Base-by-base conservation (phyloP, 1,140 invertebrate species). In the Geopemphigus sp. region DNA sequence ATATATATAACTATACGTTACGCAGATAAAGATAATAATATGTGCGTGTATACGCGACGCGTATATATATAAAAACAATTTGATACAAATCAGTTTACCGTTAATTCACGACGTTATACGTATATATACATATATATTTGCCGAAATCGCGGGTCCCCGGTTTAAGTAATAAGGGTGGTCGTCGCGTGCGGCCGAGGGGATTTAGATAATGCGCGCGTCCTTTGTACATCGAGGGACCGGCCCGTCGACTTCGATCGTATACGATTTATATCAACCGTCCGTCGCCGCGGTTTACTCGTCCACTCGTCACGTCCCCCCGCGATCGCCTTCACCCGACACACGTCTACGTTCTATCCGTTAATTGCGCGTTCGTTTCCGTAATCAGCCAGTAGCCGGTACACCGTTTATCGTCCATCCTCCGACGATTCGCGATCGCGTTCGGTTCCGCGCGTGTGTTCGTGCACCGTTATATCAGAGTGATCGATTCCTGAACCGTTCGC, bases 11-110 rank as follows among this genome's bases (percentile, higher is more conserved):
- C n/a, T n/a, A 19, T 5, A 70, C 66, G 8, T 39, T n/a, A 29
- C 32, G n/a, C 32, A 50, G 3, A 59, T 26, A 26, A 26, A 24
- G 22, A 26, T 59, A 12, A 26, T 26, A 17, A 24, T 57, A 24
- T 24, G 11, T 57, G 6, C 47, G 6, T 24, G n/a, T 24, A 2
- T 24, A 24, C 24, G 4, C 45, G 15, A n/a, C 39, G 39, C 64
- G 22, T 47, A 47, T 66, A 45, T 39, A 50, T 50, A 68, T 19
- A 32, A 32, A 54, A 72, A 72, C 68, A 54, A 72, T 72, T 72
- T 70, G 66, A 70, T 70, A 53, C 68, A 47, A 72, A 72, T 53
- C 68, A 29, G 68, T 72, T 72, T 68, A 68, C 66, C 66, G 45
- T 68, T 26, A 50, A 68, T 68, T 68, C 45, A 26, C 45, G 24